phyloP scores from a whole-genome alignment of 2,797 vertebrate genomes.

The Rhabdomys pumilio region DNA sequence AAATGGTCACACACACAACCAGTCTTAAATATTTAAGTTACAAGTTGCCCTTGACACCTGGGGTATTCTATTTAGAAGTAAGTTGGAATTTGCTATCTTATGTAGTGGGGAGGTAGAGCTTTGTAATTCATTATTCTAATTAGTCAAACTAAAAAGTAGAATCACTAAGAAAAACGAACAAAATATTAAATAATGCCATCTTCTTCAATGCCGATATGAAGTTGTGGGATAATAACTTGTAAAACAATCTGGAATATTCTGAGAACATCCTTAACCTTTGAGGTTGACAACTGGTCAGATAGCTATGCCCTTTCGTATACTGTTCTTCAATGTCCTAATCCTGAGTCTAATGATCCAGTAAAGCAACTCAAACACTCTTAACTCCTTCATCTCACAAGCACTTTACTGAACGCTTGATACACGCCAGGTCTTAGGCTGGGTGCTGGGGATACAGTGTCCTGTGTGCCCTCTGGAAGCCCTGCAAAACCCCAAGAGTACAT shows the following conservation, averaged over 20 bases:
- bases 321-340: not conserved
- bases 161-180: not conserved
- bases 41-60: not conserved
- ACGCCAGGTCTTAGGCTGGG: not conserved
- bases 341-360: conserved; percentile 49
- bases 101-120: not conserved
- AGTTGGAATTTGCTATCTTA: not conserved
- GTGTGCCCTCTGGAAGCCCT: not conserved
- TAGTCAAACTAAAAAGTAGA: not conserved
- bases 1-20: not conserved
- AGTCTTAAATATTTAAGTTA: not conserved
- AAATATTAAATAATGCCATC: conserved; percentile 1
- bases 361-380: conserved; percentile 31
- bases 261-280: conserved; percentile 69
- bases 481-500: not conserved
- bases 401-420: not conserved
- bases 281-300: conserved; percentile 61
- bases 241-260: conserved; percentile 60
- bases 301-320: conserved; percentile 47
- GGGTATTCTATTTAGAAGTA: conserved; percentile 17
- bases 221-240: conserved; percentile 32
- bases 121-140: not conserved
- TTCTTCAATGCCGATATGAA: not conserved
- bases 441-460: not conserved
- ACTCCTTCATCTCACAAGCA: conserved; percentile 26